Evolutionary conservation across 2,888 invertebrate genomes (phyloP).

Genomic region (Cynaeus angustus): DNA sequence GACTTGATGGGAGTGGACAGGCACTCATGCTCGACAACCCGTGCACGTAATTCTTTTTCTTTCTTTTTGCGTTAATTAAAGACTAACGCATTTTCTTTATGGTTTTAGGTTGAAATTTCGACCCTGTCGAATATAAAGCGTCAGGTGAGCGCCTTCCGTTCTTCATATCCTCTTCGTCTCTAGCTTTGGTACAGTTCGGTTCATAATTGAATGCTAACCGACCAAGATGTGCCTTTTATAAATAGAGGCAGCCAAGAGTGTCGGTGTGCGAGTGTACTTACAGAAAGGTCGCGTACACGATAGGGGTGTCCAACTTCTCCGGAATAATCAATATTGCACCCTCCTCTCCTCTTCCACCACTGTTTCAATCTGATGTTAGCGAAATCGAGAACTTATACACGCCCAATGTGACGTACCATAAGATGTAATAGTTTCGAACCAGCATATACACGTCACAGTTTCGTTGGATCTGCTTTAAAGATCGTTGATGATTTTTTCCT

Average conservation of each 20-base stretch:
- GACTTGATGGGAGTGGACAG: conserved; percentile 29
- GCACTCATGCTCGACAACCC: conserved; percentile 32
- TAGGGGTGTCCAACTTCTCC: conserved; percentile 57
- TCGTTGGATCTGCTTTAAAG: no score
- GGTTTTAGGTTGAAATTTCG: background rate
- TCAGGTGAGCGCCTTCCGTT: conserved; percentile 25
- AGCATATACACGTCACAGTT: background rate
- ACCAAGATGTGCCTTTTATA: conserved; percentile 39
- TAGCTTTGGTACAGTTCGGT: conserved; percentile 39
- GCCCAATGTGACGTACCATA: conserved; percentile 40
- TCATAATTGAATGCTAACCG: conserved; percentile 38
- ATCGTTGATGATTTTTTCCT: conserved; percentile 25
- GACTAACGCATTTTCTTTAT: background rate
- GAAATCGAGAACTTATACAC: conserved; percentile 50
- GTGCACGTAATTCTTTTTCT: conserved; percentile 30
- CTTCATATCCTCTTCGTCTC: conserved; percentile 22
- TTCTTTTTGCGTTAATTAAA: conserved; percentile 2
- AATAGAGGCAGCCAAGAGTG: conserved; percentile 41
- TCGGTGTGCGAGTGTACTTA: conserved; percentile 53
- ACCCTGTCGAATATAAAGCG: conserved; percentile 10
- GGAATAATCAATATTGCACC: conserved; percentile 70
- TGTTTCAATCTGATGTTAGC: conserved; percentile 47
- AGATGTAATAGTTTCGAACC: conserved; percentile 24
- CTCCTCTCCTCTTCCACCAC: conserved; percentile 58
- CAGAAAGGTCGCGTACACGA: conserved; percentile 55